Evolutionary conservation across 1,140 invertebrate species (phyloP).

Genomic region (Magallana angulata): DNA sequence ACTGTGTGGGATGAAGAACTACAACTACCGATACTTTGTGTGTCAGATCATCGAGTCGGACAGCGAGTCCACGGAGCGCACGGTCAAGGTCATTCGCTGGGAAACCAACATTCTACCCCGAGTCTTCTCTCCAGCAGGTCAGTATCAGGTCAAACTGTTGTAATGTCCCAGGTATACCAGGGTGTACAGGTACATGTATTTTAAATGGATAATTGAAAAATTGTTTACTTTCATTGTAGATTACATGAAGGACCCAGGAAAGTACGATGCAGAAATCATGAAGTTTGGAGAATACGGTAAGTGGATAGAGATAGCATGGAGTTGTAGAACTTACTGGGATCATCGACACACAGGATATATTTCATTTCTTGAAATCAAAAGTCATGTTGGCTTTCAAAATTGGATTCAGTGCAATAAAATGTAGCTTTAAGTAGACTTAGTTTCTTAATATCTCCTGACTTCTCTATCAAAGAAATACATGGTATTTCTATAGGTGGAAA

Average conservation of each 20-base stretch:
- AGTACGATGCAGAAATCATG: slow-evolving; percentile 41
- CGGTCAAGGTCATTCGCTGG: slow-evolving; percentile 87
- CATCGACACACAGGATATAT: background rate
- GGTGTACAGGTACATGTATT: no score
- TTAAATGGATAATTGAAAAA: no score
- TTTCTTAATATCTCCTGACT: background rate
- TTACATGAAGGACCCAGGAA: slow-evolving; percentile 39
- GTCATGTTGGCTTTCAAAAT: no score
- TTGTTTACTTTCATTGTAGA: slow-evolving; percentile 26
- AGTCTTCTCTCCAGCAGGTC: slow-evolving; percentile 79
- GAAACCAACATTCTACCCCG: slow-evolving; percentile 89
- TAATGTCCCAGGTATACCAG: no score
- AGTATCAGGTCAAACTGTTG: no score
- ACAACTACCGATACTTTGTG: slow-evolving; percentile 90
- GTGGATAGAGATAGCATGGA: background rate
- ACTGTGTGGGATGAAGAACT: slow-evolving; percentile 84
- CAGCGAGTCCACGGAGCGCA: slow-evolving; percentile 78
- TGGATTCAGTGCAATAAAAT: no score
- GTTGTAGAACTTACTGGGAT: background rate
- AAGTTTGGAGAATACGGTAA: slow-evolving; percentile 58
- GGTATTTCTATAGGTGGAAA: slow-evolving; percentile 81
- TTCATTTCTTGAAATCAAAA: no score
- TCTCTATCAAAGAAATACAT: background rate
- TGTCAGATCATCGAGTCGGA: slow-evolving; percentile 82
- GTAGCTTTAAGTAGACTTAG: no score